Conservation (phyloP, 1,140 invertebrate genomes). For the Psix sp. region DNA sequence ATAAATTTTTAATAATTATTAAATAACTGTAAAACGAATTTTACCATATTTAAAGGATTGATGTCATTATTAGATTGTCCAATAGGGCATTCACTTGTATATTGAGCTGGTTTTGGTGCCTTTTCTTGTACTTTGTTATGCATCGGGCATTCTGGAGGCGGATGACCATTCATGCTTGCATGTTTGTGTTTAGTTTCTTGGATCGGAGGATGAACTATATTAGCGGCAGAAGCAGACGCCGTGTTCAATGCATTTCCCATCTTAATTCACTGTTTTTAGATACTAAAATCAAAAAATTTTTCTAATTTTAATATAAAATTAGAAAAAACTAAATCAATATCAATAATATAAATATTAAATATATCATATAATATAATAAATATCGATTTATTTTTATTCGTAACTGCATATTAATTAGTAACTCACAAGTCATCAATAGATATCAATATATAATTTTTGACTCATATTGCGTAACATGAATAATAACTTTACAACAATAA, state of each 20-base stretch:
- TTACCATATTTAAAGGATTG: constrained; percentile 89
- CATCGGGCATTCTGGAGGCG: constrained; percentile 87
- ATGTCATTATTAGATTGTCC: constrained; percentile 81
- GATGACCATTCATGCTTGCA: constrained; percentile 67
- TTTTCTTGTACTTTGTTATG: constrained; percentile 71
- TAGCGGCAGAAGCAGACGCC: constrained; percentile 75
- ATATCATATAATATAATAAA: too few relatives aligned
- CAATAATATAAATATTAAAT: too few relatives aligned
- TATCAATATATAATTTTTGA: too few relatives aligned
- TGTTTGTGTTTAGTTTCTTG: constrained; percentile 56
- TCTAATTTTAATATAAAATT: too few relatives aligned
- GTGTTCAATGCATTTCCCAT: constrained; percentile 82
- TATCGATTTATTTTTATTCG: too few relatives aligned
- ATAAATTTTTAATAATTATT: neutral
- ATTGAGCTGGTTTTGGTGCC: constrained; percentile 42
- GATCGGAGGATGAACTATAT: constrained; percentile 68
- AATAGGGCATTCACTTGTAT: constrained; percentile 82
- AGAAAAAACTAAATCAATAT: too few relatives aligned
- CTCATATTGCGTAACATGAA: too few relatives aligned
- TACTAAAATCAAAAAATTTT: too few relatives aligned
- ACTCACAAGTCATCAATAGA: too few relatives aligned
- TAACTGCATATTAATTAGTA: too few relatives aligned
- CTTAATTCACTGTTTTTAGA: too few relatives aligned
- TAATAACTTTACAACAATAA: too few relatives aligned
- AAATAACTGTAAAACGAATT: constrained; percentile 4